Evolutionary conservation across 2,113 vertebrate species (phyloP), one percentile per base, ranked within the genome.

Genomic region (Ictalurus furcatus): DNA sequence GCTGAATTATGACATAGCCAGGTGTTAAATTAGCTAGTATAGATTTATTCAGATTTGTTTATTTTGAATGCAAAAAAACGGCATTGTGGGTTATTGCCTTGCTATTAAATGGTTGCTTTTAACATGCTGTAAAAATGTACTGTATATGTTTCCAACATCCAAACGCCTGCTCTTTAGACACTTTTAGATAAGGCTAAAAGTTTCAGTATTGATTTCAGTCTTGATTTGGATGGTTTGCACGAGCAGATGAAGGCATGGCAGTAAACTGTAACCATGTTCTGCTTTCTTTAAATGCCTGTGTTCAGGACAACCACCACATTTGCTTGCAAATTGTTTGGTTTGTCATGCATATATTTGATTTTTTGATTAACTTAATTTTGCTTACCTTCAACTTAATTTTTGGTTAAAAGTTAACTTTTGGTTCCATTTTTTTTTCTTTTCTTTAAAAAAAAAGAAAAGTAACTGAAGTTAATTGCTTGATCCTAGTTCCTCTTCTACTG

Each of bases 101-200:
- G 30, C 21, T 81, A 23, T 56, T 81, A 56, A 81, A 58, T 21
- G 21, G 25, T 87, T 81, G 58, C 69, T 59, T 58, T 76, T 87
- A 25, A 87, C 37, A 40, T 44, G 16, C 71, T 87, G 85, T 30
- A 85, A 21, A 58, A 67, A 86, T 73, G 85, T 73, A 23, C 58
- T 65, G 74, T 87, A 80, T 65, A 52, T 58, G 54, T 52, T 9
- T 14, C 6, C 34, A 28, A 48, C 37, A 21, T 78, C 58, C 56
- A 87, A 16, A 63, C 61, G 71, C 71, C 78, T 78, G 67, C 37
- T 58, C 13, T 85, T 17, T 48, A 44, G 37, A 34, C 28, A 52
- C 58, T 21, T 44, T 79, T 23, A 16, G 28, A 34, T 19, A 48
- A 48, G 37, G 9, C 19, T 56, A 85, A 80, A 80, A 80, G 52